Evolutionary conservation across 1,140 invertebrate species (phyloP).

Genomic region (Lepidurus apus): DNA sequence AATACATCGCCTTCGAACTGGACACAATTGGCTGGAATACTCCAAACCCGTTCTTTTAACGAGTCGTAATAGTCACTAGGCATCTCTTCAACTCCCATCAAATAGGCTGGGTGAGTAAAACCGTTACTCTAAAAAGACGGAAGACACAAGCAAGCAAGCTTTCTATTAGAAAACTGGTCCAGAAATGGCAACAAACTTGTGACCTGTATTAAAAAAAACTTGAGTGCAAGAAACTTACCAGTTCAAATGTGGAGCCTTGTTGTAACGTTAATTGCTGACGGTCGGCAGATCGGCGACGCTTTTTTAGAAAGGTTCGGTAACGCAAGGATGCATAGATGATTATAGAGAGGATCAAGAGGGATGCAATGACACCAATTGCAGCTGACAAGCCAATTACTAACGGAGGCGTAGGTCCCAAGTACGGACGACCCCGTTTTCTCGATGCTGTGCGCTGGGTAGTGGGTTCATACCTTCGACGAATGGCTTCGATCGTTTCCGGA

Average conservation of each 20-base stretch:
- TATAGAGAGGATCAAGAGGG: constrained; percentile 54
- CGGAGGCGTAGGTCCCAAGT: constrained; percentile 35
- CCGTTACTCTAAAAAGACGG: constrained; percentile 52
- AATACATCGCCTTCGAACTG: constrained; percentile 62
- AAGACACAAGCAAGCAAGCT: constrained; percentile 33
- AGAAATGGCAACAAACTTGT: not conserved
- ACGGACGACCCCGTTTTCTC: constrained; percentile 19
- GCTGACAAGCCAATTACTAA: constrained; percentile 52
- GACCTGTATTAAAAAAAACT: not conserved
- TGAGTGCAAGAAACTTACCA: constrained; percentile 45
- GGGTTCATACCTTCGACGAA: constrained; percentile 6
- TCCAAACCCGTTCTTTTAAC: constrained; percentile 65
- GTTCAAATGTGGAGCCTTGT: constrained; percentile 49
- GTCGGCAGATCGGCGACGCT: constrained; percentile 50
- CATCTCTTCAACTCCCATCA: constrained; percentile 60
- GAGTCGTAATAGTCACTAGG: constrained; percentile 63
- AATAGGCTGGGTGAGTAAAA: constrained; percentile 55
- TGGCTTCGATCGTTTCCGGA: not conserved
- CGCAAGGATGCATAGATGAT: constrained; percentile 56
- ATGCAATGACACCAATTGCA: constrained; percentile 55
- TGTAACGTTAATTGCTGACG: constrained; percentile 61
- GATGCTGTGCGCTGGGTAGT: constrained; percentile 15
- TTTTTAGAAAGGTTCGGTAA: constrained; percentile 45
- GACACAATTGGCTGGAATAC: constrained; percentile 62
- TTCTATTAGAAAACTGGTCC: not conserved